Evolutionary conservation across 2,888 invertebrate genomes (phyloP).

Genomic region (Pandemis corylana): DNA sequence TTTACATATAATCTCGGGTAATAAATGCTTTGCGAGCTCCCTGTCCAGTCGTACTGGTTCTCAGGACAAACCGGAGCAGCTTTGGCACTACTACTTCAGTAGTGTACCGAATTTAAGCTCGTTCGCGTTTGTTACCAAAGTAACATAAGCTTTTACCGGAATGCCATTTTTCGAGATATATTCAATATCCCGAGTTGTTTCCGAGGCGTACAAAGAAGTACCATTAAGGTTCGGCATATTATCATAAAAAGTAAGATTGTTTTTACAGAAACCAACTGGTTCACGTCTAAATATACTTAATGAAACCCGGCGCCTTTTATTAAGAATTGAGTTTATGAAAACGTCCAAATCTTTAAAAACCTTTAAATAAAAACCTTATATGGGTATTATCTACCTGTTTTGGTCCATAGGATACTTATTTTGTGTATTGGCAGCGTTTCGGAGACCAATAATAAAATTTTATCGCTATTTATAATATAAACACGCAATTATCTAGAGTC

Average conservation of each 20-base stretch:
- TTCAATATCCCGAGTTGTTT: conserved; percentile 21
- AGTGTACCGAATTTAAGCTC: conserved; percentile 13
- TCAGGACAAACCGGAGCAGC: conserved; percentile 13
- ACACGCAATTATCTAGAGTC: conserved; percentile 2
- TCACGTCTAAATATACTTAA: conserved; percentile 37
- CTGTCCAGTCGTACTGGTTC: conserved; percentile 35
- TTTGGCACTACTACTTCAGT: conserved; percentile 16
- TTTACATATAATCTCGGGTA: conserved; percentile 24
- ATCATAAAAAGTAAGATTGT: conserved; percentile 40
- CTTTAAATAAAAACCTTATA: conserved; percentile 30
- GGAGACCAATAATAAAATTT: not conserved
- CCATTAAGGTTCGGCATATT: conserved; percentile 40
- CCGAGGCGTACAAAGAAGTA: conserved; percentile 33
- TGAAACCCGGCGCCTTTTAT: conserved; percentile 37
- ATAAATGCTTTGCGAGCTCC: conserved; percentile 25
- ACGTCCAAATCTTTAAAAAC: conserved; percentile 19
- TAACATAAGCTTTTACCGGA: conserved; percentile 23
- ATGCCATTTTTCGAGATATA: conserved; percentile 34
- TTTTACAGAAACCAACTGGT: conserved; percentile 34
- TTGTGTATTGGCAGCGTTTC: conserved; percentile 1
- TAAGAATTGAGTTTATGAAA: conserved; percentile 41
- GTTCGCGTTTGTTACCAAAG: conserved; percentile 16
- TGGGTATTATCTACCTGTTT: conserved; percentile 25
- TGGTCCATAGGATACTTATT: conserved; percentile 16
- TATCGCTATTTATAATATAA: not conserved